Base-by-base conservation (phyloP, 2,888 invertebrate species). In the Erannis defoliaria region DNA sequence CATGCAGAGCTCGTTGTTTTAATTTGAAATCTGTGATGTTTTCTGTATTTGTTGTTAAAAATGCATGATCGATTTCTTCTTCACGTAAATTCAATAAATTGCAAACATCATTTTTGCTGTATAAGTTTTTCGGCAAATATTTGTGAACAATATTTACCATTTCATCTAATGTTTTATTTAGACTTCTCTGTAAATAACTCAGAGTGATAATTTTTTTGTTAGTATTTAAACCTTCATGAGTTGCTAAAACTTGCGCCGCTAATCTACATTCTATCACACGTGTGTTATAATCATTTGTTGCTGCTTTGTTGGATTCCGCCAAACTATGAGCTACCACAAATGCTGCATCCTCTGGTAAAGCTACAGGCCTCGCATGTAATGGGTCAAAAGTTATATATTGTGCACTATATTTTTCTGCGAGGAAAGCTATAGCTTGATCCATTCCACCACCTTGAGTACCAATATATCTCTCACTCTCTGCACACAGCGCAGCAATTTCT, bases 371-470 rank as follows among this genome's bases (percentile, higher is more conserved):
- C 5, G 96, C 95, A 64, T 94, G 94, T 57, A 99, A 87, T 0
- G 99, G 99, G 78, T 97, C 95, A 93, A 99, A 99, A 76, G 98
- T 97, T 71, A 99, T 99, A 76, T 97, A 95, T 84, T 98, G 98
- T 0, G 99, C 98, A 77, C 95, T 95, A 67, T 97, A 96, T 84
- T 95, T 94, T 79, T 95, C 95, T 2, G 97, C 99, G 40, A 99
- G 94, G 86, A 99, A 97, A 53, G 98, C 98, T 76, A 99, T 99
- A 0, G 99, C 99, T 90, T 99, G 99, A 89, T 99, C 99, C 99
- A 99, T 99, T 64, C 99, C 99, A 38, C 99, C 99, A 21, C 99
- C 99, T 88, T 98, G 97, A 0, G 99, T 99, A 19, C 99, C 99
- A 72, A 99, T 98, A 76, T 97, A 97, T 68, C 96, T 95, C 89